These are phyloP conservation scores for Atta texana DNA, from an alignment of 1,140 invertebrate species.

Conservation along the genomic window DNA sequence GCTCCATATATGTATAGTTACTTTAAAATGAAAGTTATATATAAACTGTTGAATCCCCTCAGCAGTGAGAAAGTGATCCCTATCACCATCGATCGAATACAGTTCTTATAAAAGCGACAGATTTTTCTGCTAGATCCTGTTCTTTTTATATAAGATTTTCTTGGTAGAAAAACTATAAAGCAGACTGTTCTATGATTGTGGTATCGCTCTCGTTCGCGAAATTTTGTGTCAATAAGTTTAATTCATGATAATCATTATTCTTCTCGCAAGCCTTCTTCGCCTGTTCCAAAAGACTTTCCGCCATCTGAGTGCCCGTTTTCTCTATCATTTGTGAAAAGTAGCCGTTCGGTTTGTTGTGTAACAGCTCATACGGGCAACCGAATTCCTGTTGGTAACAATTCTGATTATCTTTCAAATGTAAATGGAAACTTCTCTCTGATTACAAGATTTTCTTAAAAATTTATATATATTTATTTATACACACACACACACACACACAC, in stretches of 20 bases:
- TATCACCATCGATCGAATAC: no score
- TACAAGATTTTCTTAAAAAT: neutral
- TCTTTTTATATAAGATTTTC: neutral
- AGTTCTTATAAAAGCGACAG: no score
- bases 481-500: no score
- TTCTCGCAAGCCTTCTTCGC: conserved; percentile 39
- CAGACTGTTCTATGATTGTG: conserved; percentile 21
- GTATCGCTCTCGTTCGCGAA: neutral
- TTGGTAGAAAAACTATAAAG: conserved; percentile 9
- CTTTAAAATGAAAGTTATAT: no score
- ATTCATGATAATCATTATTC: neutral
- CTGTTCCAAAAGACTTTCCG: conserved; percentile 53
- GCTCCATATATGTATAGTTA: no score
- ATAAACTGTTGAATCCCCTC: no score
- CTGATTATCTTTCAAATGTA: conserved; percentile 3
- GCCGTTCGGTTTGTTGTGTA: conserved; percentile 78
- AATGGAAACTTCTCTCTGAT: neutral
- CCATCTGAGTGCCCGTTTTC: conserved; percentile 67
- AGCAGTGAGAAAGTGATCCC: no score
- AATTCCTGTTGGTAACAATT: conserved; percentile 82
- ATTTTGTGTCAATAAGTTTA: neutral
- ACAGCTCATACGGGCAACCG: conserved; percentile 86
- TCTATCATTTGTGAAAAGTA: conserved; percentile 76
- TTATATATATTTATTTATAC: no score
- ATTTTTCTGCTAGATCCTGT: no score